Evolutionary conservation across 2,113 vertebrate species (phyloP).

Genomic region (Axis porcinus): DNA sequence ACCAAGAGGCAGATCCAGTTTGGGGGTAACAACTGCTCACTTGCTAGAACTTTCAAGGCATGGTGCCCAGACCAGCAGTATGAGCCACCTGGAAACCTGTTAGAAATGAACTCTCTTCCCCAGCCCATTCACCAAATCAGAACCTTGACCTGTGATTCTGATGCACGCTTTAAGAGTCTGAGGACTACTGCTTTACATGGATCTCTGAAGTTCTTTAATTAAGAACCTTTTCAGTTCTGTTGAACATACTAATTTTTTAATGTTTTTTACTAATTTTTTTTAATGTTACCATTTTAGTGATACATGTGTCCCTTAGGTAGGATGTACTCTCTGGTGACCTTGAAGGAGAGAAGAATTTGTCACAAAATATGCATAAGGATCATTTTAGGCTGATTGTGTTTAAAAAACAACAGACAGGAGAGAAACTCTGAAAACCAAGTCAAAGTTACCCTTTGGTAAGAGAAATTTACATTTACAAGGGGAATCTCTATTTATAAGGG

Average conservation of each 20-base stretch:
- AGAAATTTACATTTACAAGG: not conserved
- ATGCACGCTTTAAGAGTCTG: not conserved
- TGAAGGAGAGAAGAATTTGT: not conserved
- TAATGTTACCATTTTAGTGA: not conserved
- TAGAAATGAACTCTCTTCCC: not conserved
- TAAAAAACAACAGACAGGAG: not conserved
- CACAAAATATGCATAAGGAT: not conserved
- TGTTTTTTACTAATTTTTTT: not conserved
- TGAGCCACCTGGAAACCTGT: not conserved
- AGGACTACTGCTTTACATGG: not conserved
- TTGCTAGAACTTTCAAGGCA: not conserved
- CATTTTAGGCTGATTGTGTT: not conserved
- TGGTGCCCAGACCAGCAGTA: not conserved
- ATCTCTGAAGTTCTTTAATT: not conserved
- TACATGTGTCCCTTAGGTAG: not conserved
- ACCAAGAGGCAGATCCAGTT: not conserved
- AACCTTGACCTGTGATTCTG: not conserved
- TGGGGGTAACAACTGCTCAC: not conserved
- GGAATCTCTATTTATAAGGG: not conserved
- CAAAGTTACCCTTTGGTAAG: not conserved
- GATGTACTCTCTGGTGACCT: not conserved
- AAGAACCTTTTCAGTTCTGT: not conserved
- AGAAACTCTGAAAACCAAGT: not conserved
- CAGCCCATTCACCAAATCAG: not conserved
- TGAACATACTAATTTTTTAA: not conserved